These are phyloP conservation scores for Himalopsyche phryganea DNA, from an alignment of 1,140 invertebrate genomes.

Conservation along the genomic window DNA sequence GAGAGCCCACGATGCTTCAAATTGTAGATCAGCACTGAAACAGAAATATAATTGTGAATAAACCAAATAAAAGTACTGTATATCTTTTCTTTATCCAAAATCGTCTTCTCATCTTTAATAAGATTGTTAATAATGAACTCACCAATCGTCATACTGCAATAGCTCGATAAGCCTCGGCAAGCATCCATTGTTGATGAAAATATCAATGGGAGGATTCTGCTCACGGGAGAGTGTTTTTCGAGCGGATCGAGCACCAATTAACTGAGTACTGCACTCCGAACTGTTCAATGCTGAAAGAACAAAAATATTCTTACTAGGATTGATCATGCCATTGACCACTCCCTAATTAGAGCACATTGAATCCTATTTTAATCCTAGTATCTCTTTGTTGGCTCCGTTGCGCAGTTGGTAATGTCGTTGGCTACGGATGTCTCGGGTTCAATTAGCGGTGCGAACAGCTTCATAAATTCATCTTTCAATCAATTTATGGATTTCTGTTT, in stretches of 20 bases:
- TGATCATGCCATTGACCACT: neutral
- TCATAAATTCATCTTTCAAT: no score
- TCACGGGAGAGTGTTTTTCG: constrained; percentile 90
- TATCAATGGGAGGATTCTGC: constrained; percentile 90
- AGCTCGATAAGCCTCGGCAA: constrained; percentile 83
- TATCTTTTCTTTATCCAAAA: constrained; percentile 1
- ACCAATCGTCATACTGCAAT: constrained; percentile 68
- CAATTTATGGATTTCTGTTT: no score
- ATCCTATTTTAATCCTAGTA: neutral
- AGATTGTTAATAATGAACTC: no score
- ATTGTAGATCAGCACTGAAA: constrained; percentile 82
- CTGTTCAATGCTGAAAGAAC: constrained; percentile 51
- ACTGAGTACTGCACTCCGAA: constrained; percentile 57
- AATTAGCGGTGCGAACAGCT: no score
- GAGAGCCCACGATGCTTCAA: constrained; percentile 96
- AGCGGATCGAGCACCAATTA: constrained; percentile 69
- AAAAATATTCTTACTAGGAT: neutral
- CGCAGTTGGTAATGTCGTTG: no score
- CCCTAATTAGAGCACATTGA: no score
- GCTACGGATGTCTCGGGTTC: no score
- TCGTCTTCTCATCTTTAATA: no score
- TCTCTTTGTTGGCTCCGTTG: no score
- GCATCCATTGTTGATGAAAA: constrained; percentile 82
- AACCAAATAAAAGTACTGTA: constrained; percentile 11
- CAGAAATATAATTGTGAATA: neutral